These are phyloP conservation scores for Stratiomys singularior DNA, from an alignment of 2,888 invertebrate species.

Conservation along the genomic window DNA sequence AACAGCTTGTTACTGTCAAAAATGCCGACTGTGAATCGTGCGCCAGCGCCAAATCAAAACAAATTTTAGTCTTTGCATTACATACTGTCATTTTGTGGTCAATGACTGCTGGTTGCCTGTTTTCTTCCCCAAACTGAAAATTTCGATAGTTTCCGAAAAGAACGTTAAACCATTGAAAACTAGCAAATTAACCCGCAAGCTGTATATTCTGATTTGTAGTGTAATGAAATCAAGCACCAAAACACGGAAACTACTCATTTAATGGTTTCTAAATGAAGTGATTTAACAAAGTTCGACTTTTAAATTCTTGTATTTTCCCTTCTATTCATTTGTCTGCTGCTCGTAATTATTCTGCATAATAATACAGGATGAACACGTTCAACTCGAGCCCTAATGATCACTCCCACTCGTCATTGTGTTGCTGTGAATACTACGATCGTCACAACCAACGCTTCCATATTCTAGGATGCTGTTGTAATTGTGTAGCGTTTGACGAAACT, in stretches of 20 bases:
- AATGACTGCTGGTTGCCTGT: not conserved
- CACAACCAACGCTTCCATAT: conserved; percentile 68
- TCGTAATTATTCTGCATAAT: not conserved
- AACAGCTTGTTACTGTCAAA: not conserved
- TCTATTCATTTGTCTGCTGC: conserved; percentile 18
- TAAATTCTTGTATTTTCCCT: not conserved
- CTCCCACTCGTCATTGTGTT: conserved; percentile 64
- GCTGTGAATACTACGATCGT: conserved; percentile 70
- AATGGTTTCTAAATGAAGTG: conserved; percentile 9
- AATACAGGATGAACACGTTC: conserved; percentile 17
- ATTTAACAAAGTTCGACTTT: not conserved
- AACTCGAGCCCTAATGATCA: not conserved
- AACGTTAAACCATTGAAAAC: no score
- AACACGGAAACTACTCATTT: not conserved
- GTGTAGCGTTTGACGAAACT: conserved; percentile 69
- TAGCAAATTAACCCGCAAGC: no score
- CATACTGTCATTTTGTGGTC: not conserved
- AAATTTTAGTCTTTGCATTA: not conserved
- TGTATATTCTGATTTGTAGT: no score
- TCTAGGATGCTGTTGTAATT: conserved; percentile 71
- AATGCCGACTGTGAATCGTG: not conserved
- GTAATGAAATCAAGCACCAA: not conserved
- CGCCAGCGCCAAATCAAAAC: not conserved
- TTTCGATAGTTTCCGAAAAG: no score
- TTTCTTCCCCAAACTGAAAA: not conserved